Conservation (phyloP, 2,797 vertebrate genomes). For the Lacerta agilis region DNA sequence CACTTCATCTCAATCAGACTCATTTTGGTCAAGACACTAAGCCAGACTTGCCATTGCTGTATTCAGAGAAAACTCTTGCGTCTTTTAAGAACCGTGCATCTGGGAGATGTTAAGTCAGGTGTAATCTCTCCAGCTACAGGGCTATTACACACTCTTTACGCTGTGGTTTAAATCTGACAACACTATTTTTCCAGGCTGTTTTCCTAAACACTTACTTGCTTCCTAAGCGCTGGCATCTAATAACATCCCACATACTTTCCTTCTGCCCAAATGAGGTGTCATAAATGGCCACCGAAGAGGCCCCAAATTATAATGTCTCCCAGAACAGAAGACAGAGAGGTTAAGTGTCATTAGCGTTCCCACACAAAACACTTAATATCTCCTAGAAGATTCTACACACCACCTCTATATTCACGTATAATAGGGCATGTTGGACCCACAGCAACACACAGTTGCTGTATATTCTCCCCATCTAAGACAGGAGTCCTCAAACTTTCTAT, state of each 20-base stretch:
- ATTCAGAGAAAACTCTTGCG: background rate
- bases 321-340: background rate
- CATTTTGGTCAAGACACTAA: slow-evolving; percentile 58
- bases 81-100: background rate
- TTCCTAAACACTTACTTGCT: slow-evolving; percentile 37
- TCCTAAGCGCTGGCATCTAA: slow-evolving; percentile 29
- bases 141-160: background rate
- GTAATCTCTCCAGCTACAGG: background rate
- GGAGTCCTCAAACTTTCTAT: no score
- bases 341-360: background rate
- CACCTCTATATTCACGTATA: background rate
- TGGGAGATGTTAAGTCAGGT: background rate
- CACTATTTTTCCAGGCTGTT: slow-evolving; percentile 2
- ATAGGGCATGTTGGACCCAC: background rate
- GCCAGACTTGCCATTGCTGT: slow-evolving; percentile 5
- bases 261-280: background rate
- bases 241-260: background rate
- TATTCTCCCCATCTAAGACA: background rate
- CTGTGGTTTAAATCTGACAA: background rate
- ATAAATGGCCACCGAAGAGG: background rate
- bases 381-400: background rate
- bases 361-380: background rate
- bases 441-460: background rate
- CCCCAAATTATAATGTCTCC: background rate
- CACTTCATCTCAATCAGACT: slow-evolving; percentile 56